Percentiles rank a stretch among this genome's conserved stretches.
Conservation (phyloP, 2,888 invertebrate species). For the Cepaea hortensis region DNA sequence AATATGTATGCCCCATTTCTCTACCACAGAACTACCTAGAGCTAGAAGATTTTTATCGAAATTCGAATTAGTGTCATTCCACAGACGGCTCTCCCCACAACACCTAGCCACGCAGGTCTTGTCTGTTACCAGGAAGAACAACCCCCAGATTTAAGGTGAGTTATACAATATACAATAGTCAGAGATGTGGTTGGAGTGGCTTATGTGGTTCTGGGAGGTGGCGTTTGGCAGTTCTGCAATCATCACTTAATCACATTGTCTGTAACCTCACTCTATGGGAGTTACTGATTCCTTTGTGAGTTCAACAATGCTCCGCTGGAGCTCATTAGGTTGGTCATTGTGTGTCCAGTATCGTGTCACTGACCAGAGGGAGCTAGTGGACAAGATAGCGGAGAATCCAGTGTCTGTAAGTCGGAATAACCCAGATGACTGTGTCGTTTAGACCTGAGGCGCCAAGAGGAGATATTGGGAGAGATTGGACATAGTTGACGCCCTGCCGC, state of each 20-base stretch:
- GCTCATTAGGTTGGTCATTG: slow-evolving; percentile 5
- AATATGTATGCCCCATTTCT: too few relatives aligned
- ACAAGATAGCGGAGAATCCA: neutral
- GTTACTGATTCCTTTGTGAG: neutral
- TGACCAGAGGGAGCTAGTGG: neutral
- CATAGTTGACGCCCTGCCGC: neutral
- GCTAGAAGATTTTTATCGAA: neutral
- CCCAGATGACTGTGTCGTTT: neutral
- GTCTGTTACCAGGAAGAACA: neutral
- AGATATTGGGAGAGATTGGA: neutral
- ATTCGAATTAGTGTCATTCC: neutral
- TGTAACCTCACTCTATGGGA: neutral
- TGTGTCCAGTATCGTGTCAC: neutral
- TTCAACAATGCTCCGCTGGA: neutral
- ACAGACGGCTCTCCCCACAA: neutral
- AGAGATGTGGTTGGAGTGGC: neutral
- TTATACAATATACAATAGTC: neutral
- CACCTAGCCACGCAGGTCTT: neutral
- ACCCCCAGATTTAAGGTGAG: neutral
- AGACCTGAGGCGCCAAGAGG: neutral
- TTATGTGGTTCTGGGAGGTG: neutral
- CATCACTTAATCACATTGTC: neutral
- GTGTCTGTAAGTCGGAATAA: slow-evolving; percentile 6
- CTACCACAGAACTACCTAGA: too few relatives aligned
- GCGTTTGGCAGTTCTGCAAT: neutral